Base-by-base conservation (phyloP, 2,113 vertebrate genomes). In the Phaethornis superciliosus region DNA sequence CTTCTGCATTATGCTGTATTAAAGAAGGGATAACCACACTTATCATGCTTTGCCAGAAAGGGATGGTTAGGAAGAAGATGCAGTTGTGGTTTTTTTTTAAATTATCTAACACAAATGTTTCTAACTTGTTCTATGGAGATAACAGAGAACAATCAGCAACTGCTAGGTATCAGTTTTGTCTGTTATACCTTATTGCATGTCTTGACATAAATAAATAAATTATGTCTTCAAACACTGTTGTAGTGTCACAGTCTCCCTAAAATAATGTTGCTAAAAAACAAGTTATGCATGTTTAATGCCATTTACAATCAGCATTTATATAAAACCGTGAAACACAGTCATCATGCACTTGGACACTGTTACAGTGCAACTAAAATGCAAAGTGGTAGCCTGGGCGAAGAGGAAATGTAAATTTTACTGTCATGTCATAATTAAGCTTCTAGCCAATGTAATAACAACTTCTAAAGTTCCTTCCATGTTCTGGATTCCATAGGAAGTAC, bases 221-320 rank as follows among this genome's bases (percentile, higher is more conserved):
- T 89, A 59, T 32, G 54, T 60, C 59, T 58, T 82, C 47, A 87
- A 42, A n/a, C n/a, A n/a, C n/a, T n/a, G n/a, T n/a, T n/a, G n/a
- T n/a, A n/a, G n/a, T n/a, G n/a, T n/a, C n/a, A n/a, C n/a, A n/a
- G n/a, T n/a, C n/a, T n/a, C n/a, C n/a, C n/a, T n/a, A n/a, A 93
- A 90, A 75, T 71, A 90, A 88, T 15, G 85, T 95, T 94, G 85
- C 96, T 89, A 96, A 81, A 90, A 83, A 90, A 81, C 88, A 65
- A 19, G 33, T 70, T 75, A 21, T 17, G 55, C 24, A 27, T 8
- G 5, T 83, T 85, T 93, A 93, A 83, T 68, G 56, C 52, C 46
- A 60, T 81, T 94, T 91, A 85, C 58, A 77, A 54, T 67, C 49
- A 77, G 15, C 44, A 64, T 63, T 77, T 77, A 62, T 71, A 75